phyloP scores from a whole-genome alignment of 2,888 invertebrate species.

The Pegoplata infirma region DNA sequence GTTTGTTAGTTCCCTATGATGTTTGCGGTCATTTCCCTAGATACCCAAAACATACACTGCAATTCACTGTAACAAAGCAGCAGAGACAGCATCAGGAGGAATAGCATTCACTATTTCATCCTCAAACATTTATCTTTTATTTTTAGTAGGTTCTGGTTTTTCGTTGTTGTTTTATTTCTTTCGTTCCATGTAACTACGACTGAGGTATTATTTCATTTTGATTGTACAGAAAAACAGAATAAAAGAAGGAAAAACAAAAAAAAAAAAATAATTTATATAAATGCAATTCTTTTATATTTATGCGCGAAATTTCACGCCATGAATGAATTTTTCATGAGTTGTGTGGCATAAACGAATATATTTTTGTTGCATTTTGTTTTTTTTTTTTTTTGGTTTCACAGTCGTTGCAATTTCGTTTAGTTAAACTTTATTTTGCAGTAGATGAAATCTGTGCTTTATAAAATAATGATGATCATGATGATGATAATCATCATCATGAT shows the following conservation, averaged over 20 bases:
- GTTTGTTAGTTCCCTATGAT: slow-evolving; percentile 48
- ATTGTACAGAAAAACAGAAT: slow-evolving; percentile 18
- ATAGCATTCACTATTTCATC: slow-evolving; percentile 19
- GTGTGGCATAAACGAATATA: slow-evolving; percentile 54
- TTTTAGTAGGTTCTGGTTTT: background rate
- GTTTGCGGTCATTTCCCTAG: slow-evolving; percentile 61
- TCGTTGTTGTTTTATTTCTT: background rate
- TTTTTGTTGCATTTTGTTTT: no score
- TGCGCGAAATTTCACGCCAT: slow-evolving; percentile 63
- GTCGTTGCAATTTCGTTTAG: slow-evolving; percentile 25
- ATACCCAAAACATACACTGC: slow-evolving; percentile 18
- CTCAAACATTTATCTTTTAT: slow-evolving; percentile 30
- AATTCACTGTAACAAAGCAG: background rate
- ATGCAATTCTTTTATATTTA: slow-evolving; percentile 62
- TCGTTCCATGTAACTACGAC: slow-evolving; percentile 18
- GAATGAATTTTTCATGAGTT: slow-evolving; percentile 64
- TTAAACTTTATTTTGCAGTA: slow-evolving; percentile 28
- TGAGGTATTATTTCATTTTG: slow-evolving; percentile 41
- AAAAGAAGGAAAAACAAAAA: background rate
- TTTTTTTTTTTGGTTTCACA: slow-evolving; percentile 36
- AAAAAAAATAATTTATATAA: slow-evolving; percentile 53
- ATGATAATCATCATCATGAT: no score
- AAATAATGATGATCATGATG: slow-evolving; percentile 7
- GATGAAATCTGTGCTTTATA: slow-evolving; percentile 11
- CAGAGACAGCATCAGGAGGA: background rate